A percentile compares a stretch with the other conserved stretches of the same genome.
Conservation (phyloP, 2,797 vertebrate species). For the Rhinophrynus dorsalis region DNA sequence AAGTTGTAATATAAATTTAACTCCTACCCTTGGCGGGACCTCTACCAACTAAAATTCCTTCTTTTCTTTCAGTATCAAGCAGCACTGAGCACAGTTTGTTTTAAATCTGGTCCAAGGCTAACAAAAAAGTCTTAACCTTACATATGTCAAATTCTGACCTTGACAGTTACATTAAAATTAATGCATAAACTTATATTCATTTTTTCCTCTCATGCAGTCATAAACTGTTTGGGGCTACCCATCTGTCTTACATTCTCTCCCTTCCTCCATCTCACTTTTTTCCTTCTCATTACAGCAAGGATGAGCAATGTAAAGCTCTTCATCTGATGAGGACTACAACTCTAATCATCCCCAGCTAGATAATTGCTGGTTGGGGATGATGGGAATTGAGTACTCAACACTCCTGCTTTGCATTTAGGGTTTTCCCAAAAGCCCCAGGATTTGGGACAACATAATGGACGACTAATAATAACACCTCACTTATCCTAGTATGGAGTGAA, state of each 20-base stretch:
- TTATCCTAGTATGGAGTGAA: too few relatives aligned
- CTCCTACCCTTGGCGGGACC: too few relatives aligned
- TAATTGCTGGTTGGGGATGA: too few relatives aligned
- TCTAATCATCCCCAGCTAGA: too few relatives aligned
- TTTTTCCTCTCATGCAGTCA: background rate
- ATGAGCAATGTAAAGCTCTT: too few relatives aligned
- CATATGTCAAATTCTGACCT: background rate
- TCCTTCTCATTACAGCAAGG: background rate
- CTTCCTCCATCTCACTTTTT: background rate
- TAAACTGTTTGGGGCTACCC: background rate
- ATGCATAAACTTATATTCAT: background rate
- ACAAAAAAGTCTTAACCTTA: background rate
- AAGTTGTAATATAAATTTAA: too few relatives aligned
- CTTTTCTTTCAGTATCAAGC: background rate
- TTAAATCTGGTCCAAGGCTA: background rate
- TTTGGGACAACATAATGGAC: too few relatives aligned
- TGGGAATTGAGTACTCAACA: too few relatives aligned
- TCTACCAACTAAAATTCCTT: background rate
- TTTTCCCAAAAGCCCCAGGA: too few relatives aligned
- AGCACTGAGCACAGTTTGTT: background rate
- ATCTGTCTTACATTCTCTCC: background rate
- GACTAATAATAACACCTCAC: too few relatives aligned
- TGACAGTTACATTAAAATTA: background rate
- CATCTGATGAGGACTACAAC: too few relatives aligned
- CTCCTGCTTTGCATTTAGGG: too few relatives aligned